Evolutionary conservation across 1,140 invertebrate species (phyloP).

Genomic region (Idris sp.): DNA sequence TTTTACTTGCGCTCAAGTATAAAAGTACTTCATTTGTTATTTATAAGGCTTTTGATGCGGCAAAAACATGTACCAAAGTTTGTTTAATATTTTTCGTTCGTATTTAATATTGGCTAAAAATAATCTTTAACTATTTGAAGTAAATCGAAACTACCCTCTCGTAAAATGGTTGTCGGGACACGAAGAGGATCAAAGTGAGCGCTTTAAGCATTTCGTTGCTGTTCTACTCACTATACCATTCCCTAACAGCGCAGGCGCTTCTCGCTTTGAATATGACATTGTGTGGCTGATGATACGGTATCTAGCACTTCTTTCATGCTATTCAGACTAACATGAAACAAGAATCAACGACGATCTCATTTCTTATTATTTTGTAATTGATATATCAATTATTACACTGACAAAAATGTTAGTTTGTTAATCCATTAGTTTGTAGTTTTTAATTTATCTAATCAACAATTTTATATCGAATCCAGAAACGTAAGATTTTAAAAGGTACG

Average conservation of each 20-base stretch:
- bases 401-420: no score
- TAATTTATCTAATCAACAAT: no score
- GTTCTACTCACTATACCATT: constrained; percentile 41
- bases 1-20: constrained; percentile 20
- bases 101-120: constrained; percentile 37
- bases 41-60: constrained; percentile 26
- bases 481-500: no score
- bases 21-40: constrained; percentile 33
- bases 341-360: constrained; percentile 58
- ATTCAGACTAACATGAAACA: constrained; percentile 61
- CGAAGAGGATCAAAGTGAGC: constrained; percentile 64
- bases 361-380: constrained; percentile 56
- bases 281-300: constrained; percentile 61
- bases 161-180: constrained; percentile 62
- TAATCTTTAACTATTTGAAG: constrained; percentile 38
- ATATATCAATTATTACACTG: constrained; percentile 52
- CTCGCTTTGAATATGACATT: constrained; percentile 62
- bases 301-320: constrained; percentile 62
- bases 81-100: constrained; percentile 4
- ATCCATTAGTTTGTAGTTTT: no score
- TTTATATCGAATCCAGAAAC: no score
- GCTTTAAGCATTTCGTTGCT: constrained; percentile 61
- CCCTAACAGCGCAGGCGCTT: constrained; percentile 41
- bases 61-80: constrained; percentile 5
- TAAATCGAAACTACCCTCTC: constrained; percentile 52